Base-by-base conservation (phyloP, 1,140 invertebrate species). In the Aethina tumida region DNA sequence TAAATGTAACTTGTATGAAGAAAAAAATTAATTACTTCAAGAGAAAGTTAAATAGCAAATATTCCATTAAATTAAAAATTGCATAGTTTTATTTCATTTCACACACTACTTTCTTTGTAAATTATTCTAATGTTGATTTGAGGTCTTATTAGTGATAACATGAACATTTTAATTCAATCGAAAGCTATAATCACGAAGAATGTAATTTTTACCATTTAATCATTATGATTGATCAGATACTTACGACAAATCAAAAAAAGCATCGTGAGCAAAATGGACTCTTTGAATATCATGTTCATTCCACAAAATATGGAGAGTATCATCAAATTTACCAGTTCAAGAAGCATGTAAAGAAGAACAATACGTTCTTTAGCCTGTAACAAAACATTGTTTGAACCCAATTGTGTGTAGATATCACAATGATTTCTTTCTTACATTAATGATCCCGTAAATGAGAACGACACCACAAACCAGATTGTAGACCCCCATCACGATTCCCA, bases 311-410 rank as follows among this genome's bases (percentile, higher is more conserved):
- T 40, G 10, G 42, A 36, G 5, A 45, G 27, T 19, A 49, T 45
- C 5, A 49, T 38, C 7, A 49, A 21, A 27, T 33, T 32, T 2
- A 38, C 19, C n/a, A 40, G 39, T 28, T 44, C 47, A 10, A 49
- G 13, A 5, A 49, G n/a, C 4, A 49, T 25, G 18, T 49, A 49
- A 8, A 41, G 21, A 4, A 49, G 26, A 3, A 49, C 39, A n/a
- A 39, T 42, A 28, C 30, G 39, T 21, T 49, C 42, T 9, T 41
- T 45, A 5, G 37, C 46, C 46, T 49, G 22, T 16, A 38, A 47
- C 17, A 34, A 12, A n/a, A 35, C 21, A 39, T 37, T 12, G 31
- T 14, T 15, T 5, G 14, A 32, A 6, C 13, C n/a, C 13, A 26
- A 4, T 10, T 26, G 5, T 5, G 14, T 26, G 14, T 26, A 26